Evolutionary conservation across 2,888 invertebrate genomes (phyloP).

Genomic region (Drosophila falleni): DNA sequence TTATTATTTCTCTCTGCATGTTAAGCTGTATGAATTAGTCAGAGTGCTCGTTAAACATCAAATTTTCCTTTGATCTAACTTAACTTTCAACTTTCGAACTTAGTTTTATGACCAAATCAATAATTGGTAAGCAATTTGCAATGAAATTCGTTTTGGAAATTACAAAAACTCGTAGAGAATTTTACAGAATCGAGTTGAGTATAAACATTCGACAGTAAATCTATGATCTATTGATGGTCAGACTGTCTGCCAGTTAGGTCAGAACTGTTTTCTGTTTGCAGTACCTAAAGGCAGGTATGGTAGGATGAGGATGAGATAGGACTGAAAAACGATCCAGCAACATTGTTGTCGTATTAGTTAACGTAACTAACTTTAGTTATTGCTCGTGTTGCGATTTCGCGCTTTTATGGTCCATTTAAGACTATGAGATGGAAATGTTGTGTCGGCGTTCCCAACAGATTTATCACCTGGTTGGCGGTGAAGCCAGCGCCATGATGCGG

Average conservation of each 20-base stretch:
- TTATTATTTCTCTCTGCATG: too few species aligned
- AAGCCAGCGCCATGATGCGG: not conserved
- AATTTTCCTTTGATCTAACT: not conserved
- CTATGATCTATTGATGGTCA: conserved; percentile 18
- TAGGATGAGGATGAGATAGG: not conserved
- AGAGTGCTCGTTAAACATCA: not conserved
- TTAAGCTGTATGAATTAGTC: too few species aligned
- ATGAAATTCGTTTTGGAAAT: not conserved
- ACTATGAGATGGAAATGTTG: conserved; percentile 80
- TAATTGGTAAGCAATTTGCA: conserved; percentile 8
- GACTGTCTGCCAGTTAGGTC: not conserved
- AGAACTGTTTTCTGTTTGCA: not conserved
- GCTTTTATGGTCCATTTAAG: conserved; percentile 81
- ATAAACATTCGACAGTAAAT: conserved; percentile 7
- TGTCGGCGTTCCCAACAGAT: conserved; percentile 80
- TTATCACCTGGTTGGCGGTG: conserved; percentile 70
- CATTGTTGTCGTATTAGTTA: conserved; percentile 78
- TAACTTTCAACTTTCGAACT: not conserved
- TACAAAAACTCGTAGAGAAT: not conserved
- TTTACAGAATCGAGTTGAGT: not conserved
- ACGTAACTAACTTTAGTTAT: conserved; percentile 82
- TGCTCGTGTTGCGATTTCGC: conserved; percentile 79
- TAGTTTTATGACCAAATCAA: not conserved
- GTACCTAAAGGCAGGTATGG: conserved; percentile 3
- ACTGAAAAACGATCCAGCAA: conserved; percentile 45